Evolutionary conservation across 1,140 invertebrate species (phyloP).

Genomic region (Heliconius hermathena): DNA sequence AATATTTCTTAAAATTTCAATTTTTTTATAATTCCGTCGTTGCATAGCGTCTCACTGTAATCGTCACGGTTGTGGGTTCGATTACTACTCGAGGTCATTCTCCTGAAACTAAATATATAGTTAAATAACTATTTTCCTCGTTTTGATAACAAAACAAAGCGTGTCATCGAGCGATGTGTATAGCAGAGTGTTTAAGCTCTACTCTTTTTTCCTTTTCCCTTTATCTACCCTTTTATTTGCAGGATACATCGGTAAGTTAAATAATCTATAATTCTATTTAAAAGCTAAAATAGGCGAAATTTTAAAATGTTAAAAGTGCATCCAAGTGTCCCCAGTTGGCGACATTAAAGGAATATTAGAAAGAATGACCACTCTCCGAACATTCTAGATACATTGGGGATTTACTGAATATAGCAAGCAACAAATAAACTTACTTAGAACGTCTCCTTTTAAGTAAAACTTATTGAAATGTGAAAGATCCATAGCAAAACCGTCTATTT

Average conservation of each 20-base stretch:
- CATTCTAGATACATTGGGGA: slow-evolving; percentile 31
- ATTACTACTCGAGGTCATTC: too few species aligned
- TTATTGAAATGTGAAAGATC: slow-evolving; percentile 6
- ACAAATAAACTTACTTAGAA: slow-evolving; percentile 29
- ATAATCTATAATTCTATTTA: background rate
- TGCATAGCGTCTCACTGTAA: too few species aligned
- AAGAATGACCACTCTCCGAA: slow-evolving; percentile 35
- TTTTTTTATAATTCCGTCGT: too few species aligned
- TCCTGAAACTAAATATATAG: too few species aligned
- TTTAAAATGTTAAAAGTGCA: slow-evolving; percentile 34
- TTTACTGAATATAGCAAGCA: slow-evolving; percentile 37
- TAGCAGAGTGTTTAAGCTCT: too few species aligned
- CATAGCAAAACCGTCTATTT: background rate
- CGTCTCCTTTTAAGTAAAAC: background rate
- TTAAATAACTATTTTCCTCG: too few species aligned
- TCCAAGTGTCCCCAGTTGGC: slow-evolving; percentile 27
- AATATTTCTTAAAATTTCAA: too few species aligned
- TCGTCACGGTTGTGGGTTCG: too few species aligned
- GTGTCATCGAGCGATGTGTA: too few species aligned
- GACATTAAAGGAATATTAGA: slow-evolving; percentile 31
- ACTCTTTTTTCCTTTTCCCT: too few species aligned
- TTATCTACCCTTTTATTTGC: too few species aligned
- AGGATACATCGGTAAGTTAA: background rate
- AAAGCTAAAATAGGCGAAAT: background rate
- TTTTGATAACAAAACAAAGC: too few species aligned